Base-by-base conservation (phyloP, 2,888 invertebrate genomes). In the Isotomurus palustris region DNA sequence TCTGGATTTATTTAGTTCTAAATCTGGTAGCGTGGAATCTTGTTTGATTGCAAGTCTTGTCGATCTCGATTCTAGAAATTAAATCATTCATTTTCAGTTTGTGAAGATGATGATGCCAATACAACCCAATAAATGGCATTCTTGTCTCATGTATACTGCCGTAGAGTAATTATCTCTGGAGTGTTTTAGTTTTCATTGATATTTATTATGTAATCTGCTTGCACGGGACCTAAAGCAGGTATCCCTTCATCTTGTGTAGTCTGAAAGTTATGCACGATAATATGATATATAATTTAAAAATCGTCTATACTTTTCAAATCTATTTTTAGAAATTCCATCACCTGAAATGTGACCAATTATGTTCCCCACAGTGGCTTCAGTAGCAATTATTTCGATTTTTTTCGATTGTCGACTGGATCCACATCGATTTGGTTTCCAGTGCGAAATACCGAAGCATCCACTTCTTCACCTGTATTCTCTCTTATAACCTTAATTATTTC, bases 121-220 rank as follows among this genome's bases (percentile, higher is more conserved):
- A n/a, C n/a, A n/a, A n/a, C n/a, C n/a, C n/a, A n/a, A n/a, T n/a
- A n/a, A n/a, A n/a, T n/a, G n/a, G n/a, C n/a, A n/a, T n/a, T n/a
- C n/a, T n/a, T n/a, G n/a, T n/a, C n/a, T n/a, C n/a, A n/a, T n/a
- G n/a, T n/a, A n/a, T n/a, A n/a, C n/a, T n/a, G n/a, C n/a, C n/a
- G n/a, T n/a, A n/a, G n/a, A n/a, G n/a, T n/a, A 8, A 43, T 19
- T 14, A 32, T 36, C 56, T 56, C 53, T 22, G 61, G 61, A 10
- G 40, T 17, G 24, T 58, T 47, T 14, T 58, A 35, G 43, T 61
- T 61, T 29, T 45, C 55, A 29, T 61, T 57, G 38, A 60, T 32
- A 5, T 22, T 36, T 21, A 60, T 56, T 3, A 19, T 28, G 32
- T 52, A 60, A 3, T 8, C 17, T n/a, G 28, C 21, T 2, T 36